Evolutionary conservation across 2,797 vertebrate genomes (phyloP), one percentile per base, ranked within the genome.

Genomic region (Acanthiza pusilla): DNA sequence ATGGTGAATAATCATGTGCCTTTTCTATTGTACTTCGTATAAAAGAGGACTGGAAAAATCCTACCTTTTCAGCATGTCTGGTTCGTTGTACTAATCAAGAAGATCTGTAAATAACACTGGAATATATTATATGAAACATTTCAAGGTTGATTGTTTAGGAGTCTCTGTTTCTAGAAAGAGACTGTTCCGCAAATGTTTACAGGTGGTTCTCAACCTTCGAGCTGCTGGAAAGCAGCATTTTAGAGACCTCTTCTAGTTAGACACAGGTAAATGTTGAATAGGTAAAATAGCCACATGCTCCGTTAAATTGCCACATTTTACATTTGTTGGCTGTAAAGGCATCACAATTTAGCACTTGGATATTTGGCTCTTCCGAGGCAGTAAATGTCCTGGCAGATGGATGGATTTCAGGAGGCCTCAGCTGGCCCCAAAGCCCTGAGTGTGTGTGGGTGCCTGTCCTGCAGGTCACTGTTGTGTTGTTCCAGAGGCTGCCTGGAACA

Each of bases 1-100:
- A 76, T 48, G 67, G 95, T 95, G 97, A 98, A 98, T 97, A 98
- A 98, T 98, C 98, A 98, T 96, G 99, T 99, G 99, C 99, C 99
- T 99, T 99, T 98, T 98, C 98, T 97, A 97, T 72, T 97, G 96
- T 97, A 98, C 97, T 97, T 98, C 97, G 81, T 98, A 96, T 97
- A 97, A 97, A 72, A 93, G 97, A 97, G 97, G 97, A 98, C 96
- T 94, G 97, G 98, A 97, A 97, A 88, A 98, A 98, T 97, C 97
- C 92, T 95, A 82, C 97, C 95, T 93, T 97, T 97, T 97, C 96
- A 98, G 98, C 99, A 99, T 98, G 98, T 98, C 98, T 97, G 98
- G 98, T 97, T 98, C 96, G 81, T 98, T 98, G 98, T 96, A 95
- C 91, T 73, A 51, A 96, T 78, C 63, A 89, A 94, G 89, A 70